Evolutionary conservation across 2,888 invertebrate genomes (phyloP), one percentile per base, ranked within the genome.

Genomic region (Hypsopygia costalis): DNA sequence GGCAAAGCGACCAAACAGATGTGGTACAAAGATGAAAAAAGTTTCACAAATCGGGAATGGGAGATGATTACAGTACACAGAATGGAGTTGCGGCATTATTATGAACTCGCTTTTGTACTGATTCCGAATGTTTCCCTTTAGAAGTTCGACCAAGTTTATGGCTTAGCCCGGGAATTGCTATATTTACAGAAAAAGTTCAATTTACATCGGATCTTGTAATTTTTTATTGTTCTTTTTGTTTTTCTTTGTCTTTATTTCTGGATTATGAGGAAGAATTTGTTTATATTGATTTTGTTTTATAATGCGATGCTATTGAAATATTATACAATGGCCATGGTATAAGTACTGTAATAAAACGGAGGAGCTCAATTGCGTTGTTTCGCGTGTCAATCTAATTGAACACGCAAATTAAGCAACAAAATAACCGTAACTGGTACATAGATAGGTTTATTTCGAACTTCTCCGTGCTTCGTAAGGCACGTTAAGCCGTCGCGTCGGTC

Each of bases 1-100:
- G 56, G 60, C 62, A 62, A 81, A 75, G 66, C 68, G 62, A 53
- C 67, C 67, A 70, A 81, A 75, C 86, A 85, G 87, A 86, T 86
- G 85, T 76, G 81, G 74, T n/a, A 82, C 78, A 79, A 71, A 86
- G 77, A 86, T 86, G 87, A 87, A 87, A 87, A 87, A 87, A 86
- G 80, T 87, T 86, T 73, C 58, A 59, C 68, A 75, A 76, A 82
- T 81, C 79, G 75, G 72, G 66, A 81, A 79, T 78, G 72, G 73
- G 58, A 75, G 79, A 87, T 85, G 81, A 86, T 87, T 85, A 85
- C 83, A 74, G 81, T 81, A 81, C 82, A 77, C 62, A 69, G 74
- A 86, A 85, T 83, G 77, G 74, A 81, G 82, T 80, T 68, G 78
- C 70, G 72, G 74, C 70, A 59, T 80, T 85, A 81, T 86, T 86